phyloP scores from a whole-genome alignment of 2,797 vertebrate species.

The Sternotherus odoratus region DNA sequence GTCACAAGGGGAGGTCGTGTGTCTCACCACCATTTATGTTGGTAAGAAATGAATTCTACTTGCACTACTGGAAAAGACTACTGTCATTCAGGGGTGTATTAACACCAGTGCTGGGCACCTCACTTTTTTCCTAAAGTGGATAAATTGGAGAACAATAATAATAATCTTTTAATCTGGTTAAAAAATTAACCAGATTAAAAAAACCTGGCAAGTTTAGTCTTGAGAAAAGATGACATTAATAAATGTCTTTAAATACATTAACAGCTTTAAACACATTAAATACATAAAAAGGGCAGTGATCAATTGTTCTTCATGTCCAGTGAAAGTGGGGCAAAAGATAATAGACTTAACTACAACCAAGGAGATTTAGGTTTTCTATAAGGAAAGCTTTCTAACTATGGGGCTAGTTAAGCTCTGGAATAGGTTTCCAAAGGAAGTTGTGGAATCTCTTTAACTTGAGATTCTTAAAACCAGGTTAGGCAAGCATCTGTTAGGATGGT shows the following conservation, averaged over 20 bases:
- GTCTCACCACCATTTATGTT: too few relatives aligned
- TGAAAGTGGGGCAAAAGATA: neutral
- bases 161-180: too few relatives aligned
- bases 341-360: neutral
- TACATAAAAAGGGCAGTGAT: neutral
- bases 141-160: neutral
- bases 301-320: neutral
- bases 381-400: neutral
- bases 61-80: too few relatives aligned
- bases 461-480: neutral
- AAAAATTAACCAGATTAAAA: neutral
- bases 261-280: neutral
- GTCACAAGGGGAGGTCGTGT: too few relatives aligned
- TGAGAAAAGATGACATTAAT: neutral
- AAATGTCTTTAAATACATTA: neutral
- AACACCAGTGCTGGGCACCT: neutral
- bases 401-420: neutral
- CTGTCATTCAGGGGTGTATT: neutral
- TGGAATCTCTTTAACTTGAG: neutral
- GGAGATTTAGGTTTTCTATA: neutral
- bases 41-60: too few relatives aligned
- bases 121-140: neutral
- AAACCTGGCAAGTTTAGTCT: neutral
- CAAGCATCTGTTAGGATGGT: neutral
- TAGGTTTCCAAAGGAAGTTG: neutral